Base-by-base conservation (phyloP, 35 echinoderm and acorn worm genomes). In the Apostichopus parvimensis region DNA sequence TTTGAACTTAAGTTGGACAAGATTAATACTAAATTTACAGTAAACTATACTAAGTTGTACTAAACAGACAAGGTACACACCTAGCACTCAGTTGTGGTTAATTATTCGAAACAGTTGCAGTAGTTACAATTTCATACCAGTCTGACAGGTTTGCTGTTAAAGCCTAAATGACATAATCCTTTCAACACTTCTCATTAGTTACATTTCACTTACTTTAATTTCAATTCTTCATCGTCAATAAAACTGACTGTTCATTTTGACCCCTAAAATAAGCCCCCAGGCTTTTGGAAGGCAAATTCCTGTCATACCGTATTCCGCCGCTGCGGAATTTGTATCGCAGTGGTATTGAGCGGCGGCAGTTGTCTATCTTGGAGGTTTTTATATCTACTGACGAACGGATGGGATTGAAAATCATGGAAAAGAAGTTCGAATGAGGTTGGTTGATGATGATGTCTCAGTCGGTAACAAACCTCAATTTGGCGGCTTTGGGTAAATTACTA, bases 171-270 rank as follows among this genome's bases (percentile, higher is more conserved):
- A 75, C 71, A 14, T 75, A 75, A n/a, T 75, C 71, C 71, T 75
- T 75, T 75, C 71, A 75, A 75, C 71, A 18, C 17, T 75, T 13
- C 71, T 75, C 71, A 75, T 75, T 75, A 75, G 71, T 14, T 75
- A 75, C 71, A 75, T 75, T 75, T 75, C 71, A 75, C 71, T 75
- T 75, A 75, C 71, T 75, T 75, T 75, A 75, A 75, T 75, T 75
- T 75, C 17, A n/a, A 75, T 75, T 75, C 71, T 75, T 75, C 71
- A 75, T 75, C n/a, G 71, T 75, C 71, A 75, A 75, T 75, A 75
- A 75, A 75, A 75, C 71, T 75, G 71, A 7, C 71, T 75, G 13
- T 75, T 75, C 71, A 75, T 75, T 75, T 75, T 75, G 71, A 75
- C 71, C 71, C 71, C 71, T 75, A 75, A 75, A 75, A 75, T 75